Conservation (phyloP, 1,140 invertebrate species). For the Zaprionus kolodkinae region DNA sequence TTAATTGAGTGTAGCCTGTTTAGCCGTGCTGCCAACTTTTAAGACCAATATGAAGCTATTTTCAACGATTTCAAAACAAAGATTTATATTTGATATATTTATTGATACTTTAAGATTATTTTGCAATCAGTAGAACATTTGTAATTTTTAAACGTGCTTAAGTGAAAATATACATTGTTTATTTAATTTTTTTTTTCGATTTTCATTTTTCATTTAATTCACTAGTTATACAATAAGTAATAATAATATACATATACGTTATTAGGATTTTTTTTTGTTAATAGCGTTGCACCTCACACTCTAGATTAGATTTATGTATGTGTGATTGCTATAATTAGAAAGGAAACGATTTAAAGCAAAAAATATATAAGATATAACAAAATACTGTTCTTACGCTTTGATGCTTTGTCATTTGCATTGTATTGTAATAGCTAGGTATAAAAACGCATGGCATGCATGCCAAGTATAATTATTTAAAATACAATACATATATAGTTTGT, state of each 20-base stretch:
- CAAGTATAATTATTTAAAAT: constrained; percentile 51
- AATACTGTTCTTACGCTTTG: constrained; percentile 73
- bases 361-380: constrained; percentile 61
- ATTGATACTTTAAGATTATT: constrained; percentile 66
- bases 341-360: constrained; percentile 68
- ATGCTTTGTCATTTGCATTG: constrained; percentile 72
- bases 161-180: constrained; percentile 75
- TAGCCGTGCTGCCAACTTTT: too few species aligned
- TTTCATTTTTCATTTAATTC: constrained; percentile 62
- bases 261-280: constrained; percentile 68
- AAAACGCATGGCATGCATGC: constrained; percentile 57
- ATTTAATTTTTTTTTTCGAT: constrained; percentile 7
- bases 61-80: background rate
- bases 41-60: too few species aligned
- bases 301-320: constrained; percentile 40
- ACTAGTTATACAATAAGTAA: constrained; percentile 78
- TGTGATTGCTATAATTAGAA: constrained; percentile 59
- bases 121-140: constrained; percentile 74
- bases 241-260: constrained; percentile 66
- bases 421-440: constrained; percentile 72
- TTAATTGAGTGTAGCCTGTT: background rate
- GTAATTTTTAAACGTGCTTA: constrained; percentile 74
- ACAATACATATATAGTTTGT: constrained; percentile 50
- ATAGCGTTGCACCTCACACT: constrained; percentile 59
- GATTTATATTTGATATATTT: constrained; percentile 50